Base-by-base conservation (phyloP, 2,113 vertebrate species). In the Pampusana beccarii region DNA sequence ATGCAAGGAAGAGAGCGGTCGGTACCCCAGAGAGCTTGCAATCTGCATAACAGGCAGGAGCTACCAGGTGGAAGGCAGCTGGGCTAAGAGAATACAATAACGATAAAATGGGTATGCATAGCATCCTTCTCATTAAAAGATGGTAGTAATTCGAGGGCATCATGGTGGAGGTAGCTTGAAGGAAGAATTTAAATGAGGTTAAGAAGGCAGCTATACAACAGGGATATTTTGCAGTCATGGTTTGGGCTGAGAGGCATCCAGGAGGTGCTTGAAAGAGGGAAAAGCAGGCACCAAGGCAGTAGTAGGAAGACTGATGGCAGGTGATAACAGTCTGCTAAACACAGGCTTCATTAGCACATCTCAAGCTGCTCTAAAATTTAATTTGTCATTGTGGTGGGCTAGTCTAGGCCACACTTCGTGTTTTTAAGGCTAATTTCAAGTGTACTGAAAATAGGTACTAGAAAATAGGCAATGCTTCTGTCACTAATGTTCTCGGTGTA, bases 111-210 rank as follows among this genome's bases (percentile, higher is more conserved):
- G 86, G 77, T 84, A 93, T 57, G 80, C 93, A 75, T 74, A 95
- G 70, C 90, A 88, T 94, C 67, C 75, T 90, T 74, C 92, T 97
- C 95, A 96, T 96, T 95, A 95, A 95, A 94, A 91, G 93, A 75
- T 81, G 69, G 95, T 94, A 80, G 72, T 82, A 96, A 96, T 96
- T 97, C 91, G 92, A 90, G 92, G 93, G 90, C 88, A 96, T 86
- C 29, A 2, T 46, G 36, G 61, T 91, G 72, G 54, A 91, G 80
- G 90, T 97, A 93, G 92, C 95, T 96, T 67, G 95, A 93, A 95
- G 96, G 95, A 95, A 95, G 88, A 96, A 96, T 96, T 94, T 93
- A 94, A 96, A 96, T 97, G 93, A 97, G 61, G 88, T 90, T 96
- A 96, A 95, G 88, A 94, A 92, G 57, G 44, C 83, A 79, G n/a